Evolutionary conservation across 2,888 invertebrate species (phyloP), one percentile per base, ranked within the genome.

Genomic region (Caenorhabditis sp.): DNA sequence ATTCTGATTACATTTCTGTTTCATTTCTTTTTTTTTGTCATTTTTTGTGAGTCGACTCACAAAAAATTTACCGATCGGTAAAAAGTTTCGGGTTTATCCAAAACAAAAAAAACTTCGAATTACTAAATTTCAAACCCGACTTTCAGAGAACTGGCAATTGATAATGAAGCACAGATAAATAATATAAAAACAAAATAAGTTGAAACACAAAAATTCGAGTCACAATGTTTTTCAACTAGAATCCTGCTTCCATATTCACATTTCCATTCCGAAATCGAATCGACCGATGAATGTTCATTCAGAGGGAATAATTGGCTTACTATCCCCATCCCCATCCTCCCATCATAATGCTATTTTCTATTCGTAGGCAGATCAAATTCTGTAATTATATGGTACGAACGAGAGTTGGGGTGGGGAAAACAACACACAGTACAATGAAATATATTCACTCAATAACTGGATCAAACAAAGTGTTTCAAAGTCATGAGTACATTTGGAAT

Each of bases 271-370:
- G 16, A 12, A 14, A 41, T 35, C 19, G 68, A 12, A 28, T 56
- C 22, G 26, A 56, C 31, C 35, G 38, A 58, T 58, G 19, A 16
- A 58, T 44, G 26, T 26, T 38, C 69, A 70, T 70, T 44, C 69
- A 70, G 56, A 58, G 56, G 58, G 56, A 70, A 70, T 70, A 70
- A 70, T 70, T 70, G 56, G 58, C 44, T 70, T 58, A 70, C 41
- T 54, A 54, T 31, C 28, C 63, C 41, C 22, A 19, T 19, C 22
- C 51, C 31, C 31, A 38, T 24, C 16, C 16, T 31, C 49, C 63
- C 28, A n/a, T 47, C 22, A 47, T 47, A 64, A 64, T 44, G n/a
- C 7, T n/a, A n/a, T 44, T 58, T 26, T 64, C 54, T 26, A 14
- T n/a, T 14, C n/a, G 28, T 64, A 14, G 5, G 63, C n/a, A 47